phyloP scores from a whole-genome alignment of 2,797 vertebrate species.

The Poecilia picta region DNA sequence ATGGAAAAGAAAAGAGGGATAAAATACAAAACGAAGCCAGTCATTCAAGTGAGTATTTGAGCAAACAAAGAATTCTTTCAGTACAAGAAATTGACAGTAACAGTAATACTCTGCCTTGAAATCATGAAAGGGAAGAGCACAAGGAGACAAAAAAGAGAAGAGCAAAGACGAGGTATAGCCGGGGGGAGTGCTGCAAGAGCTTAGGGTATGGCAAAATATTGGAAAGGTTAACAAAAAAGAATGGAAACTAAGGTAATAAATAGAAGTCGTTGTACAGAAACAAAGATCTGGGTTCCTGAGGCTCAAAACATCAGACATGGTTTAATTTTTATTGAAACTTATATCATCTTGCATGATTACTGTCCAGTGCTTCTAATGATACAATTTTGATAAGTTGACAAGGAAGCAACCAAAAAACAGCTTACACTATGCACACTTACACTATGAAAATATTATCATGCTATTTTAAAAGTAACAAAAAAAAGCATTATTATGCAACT shows the following conservation, averaged over 20 bases:
- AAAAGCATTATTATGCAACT: too few relatives aligned
- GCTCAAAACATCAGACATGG: not conserved
- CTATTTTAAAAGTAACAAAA: not conserved
- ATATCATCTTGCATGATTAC: not conserved
- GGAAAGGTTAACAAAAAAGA: constrained; percentile 1
- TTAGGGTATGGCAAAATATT: constrained; percentile 4
- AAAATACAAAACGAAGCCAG: constrained; percentile 45
- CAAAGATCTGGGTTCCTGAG: not conserved
- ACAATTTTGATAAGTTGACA: not conserved
- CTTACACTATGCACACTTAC: not conserved
- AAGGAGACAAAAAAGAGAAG: constrained; percentile 1
- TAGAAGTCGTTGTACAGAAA: constrained; percentile 11
- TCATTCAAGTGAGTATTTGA: constrained; percentile 30
- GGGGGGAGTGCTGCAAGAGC: constrained; percentile 21
- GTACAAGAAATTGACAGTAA: constrained; percentile 31
- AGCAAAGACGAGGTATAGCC: constrained; percentile 1
- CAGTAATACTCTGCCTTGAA: constrained; percentile 36
- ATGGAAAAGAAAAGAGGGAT: constrained; percentile 4
- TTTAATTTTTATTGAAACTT: not conserved
- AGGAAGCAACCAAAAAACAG: not conserved
- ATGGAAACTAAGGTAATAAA: not conserved
- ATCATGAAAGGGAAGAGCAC: constrained; percentile 8
- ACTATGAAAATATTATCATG: not conserved
- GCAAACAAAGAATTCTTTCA: constrained; percentile 35
- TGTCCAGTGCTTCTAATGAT: not conserved